Conservation (phyloP, 2,113 vertebrate genomes). For the Alouatta palliata region DNA sequence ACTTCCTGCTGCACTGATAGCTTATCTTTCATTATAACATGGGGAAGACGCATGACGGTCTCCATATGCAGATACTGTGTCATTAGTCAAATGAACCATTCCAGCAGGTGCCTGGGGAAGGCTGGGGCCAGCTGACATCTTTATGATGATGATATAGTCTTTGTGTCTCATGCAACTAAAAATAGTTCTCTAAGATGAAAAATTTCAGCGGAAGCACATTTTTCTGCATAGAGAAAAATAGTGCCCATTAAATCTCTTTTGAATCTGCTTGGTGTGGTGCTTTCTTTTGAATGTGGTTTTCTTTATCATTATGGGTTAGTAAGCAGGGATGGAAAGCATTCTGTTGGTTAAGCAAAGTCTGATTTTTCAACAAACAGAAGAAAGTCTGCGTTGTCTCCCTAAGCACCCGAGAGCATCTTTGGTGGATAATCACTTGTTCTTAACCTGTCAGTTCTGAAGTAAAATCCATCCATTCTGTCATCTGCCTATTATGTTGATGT, state of each 20-base stretch:
- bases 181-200: slow-evolving; percentile 4
- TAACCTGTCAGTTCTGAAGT: neutral
- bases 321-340: neutral
- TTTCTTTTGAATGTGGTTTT: neutral
- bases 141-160: neutral
- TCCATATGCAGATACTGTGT: neutral
- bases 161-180: neutral
- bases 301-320: neutral
- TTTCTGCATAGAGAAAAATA: neutral
- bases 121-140: neutral
- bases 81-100: neutral
- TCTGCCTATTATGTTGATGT: neutral
- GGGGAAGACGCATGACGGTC: neutral
- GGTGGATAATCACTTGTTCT: neutral
- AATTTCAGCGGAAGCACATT: neutral
- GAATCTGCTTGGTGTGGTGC: neutral
- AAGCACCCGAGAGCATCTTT: neutral
- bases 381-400: neutral
- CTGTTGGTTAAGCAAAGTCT: neutral
- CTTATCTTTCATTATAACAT: neutral
- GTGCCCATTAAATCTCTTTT: neutral
- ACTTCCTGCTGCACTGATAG: neutral
- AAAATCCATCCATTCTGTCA: neutral
- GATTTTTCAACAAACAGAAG: neutral
- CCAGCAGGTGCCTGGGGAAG: neutral